Evolutionary conservation across 2,113 vertebrate species (phyloP).

Genomic region (Nyctereutes procyonoides): DNA sequence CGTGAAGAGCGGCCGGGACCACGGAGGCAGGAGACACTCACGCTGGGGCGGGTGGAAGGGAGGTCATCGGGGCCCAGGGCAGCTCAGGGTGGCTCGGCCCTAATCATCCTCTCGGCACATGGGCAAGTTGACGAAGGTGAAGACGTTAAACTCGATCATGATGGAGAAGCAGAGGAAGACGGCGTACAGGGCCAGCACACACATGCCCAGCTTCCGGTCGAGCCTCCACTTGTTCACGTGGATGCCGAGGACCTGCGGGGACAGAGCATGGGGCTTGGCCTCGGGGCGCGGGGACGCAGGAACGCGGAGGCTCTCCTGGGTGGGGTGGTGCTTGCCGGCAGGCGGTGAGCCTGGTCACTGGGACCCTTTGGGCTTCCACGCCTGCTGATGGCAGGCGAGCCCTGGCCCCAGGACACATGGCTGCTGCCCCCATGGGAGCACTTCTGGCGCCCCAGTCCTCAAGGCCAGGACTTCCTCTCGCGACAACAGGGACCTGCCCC

Average conservation of each 20-base stretch:
- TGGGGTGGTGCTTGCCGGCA: no score
- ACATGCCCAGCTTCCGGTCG: constrained; percentile 94
- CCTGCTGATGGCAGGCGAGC: not conserved
- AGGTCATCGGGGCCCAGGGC: no score
- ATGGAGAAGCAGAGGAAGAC: constrained; percentile 98
- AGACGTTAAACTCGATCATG: constrained; percentile 99
- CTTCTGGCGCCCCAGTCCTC: no score
- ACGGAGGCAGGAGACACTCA: constrained; percentile 80
- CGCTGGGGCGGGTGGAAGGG: constrained; percentile 25
- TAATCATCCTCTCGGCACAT: constrained; percentile 95
- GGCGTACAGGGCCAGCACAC: constrained; percentile 93
- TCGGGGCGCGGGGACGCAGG: not conserved
- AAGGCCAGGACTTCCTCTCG: not conserved
- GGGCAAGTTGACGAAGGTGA: constrained; percentile 99
- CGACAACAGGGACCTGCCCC: accelerated
- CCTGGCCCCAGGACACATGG: no score
- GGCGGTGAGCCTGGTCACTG: not conserved
- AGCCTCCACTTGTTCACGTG: constrained; percentile 97
- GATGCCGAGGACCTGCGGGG: constrained; percentile 93
- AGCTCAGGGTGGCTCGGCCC: constrained; percentile 17
- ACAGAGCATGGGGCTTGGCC: constrained; percentile 56
- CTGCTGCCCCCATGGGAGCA: not conserved
- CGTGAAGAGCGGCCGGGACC: constrained; percentile 76
- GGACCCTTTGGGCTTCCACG: not conserved
- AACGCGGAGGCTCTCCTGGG: no score